Evolutionary conservation across 2,888 invertebrate species (phyloP).

Genomic region (Scaptomyza tumidula): DNA sequence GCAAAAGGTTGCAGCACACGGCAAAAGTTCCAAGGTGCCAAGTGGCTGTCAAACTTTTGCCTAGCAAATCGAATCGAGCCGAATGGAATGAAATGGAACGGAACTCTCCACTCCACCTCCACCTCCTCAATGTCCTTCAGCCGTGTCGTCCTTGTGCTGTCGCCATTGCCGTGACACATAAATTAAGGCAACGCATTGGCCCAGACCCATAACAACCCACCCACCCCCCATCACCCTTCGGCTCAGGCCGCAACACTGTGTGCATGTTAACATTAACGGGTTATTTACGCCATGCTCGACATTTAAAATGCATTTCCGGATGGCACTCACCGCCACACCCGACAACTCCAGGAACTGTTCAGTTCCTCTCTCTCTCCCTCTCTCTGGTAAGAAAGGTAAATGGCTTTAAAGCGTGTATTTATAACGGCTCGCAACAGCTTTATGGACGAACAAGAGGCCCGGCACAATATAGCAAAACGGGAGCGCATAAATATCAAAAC

Average conservation of each 20-base stretch:
- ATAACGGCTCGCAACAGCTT: conserved; percentile 63
- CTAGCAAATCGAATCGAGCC: conserved; percentile 71
- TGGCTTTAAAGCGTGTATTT: conserved; percentile 69
- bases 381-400: conserved; percentile 40
- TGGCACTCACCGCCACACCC: conserved; percentile 7
- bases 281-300: conserved; percentile 75
- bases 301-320: conserved; percentile 75
- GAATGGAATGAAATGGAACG: conserved; percentile 57
- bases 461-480: conserved; percentile 20
- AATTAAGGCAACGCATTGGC: conserved; percentile 73
- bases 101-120: conserved; percentile 4
- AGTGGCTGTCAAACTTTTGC: conserved; percentile 78
- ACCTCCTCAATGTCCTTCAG: neutral
- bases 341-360: conserved; percentile 3
- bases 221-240: neutral
- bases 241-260: conserved; percentile 16
- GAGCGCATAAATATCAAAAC: conserved; percentile 66
- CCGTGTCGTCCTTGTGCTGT: conserved; percentile 34
- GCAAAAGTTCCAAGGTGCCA: conserved; percentile 78
- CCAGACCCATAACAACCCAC: neutral
- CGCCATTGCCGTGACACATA: conserved; percentile 63
- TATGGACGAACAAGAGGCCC: conserved; percentile 38
- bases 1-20: conserved; percentile 36
- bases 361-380: too few relatives aligned
- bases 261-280: conserved; percentile 76